phyloP scores from a whole-genome alignment of 2,888 invertebrate species.

The Rhagophthalmus giganteus region DNA sequence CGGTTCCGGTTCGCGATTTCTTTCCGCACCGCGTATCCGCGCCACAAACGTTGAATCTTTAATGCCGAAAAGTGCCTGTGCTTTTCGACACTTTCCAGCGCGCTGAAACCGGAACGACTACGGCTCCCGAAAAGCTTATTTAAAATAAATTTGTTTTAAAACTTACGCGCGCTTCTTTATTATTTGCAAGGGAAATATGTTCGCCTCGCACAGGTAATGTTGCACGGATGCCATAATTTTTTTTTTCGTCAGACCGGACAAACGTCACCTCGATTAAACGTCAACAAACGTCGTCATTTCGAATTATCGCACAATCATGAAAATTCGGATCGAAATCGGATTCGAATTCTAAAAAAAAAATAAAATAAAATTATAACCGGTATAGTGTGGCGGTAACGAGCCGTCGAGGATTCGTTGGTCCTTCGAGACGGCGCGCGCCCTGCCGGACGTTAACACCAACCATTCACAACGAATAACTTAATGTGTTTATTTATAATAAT shows the following conservation, averaged over 20 bases:
- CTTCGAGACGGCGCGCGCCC: no score
- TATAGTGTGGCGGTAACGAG: no score
- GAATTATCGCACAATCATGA: no score
- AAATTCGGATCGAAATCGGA: no score
- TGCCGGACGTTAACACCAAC: no score
- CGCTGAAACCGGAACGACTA: constrained; percentile 36
- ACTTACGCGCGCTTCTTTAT: constrained; percentile 1
- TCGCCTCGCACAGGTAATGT: background rate
- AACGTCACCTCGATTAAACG: background rate
- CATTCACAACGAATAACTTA: no score
- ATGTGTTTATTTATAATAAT: constrained; percentile 20
- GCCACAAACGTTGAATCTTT: constrained; percentile 46
- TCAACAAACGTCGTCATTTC: no score
- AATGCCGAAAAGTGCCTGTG: constrained; percentile 44
- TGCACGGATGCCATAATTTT: constrained; percentile 1
- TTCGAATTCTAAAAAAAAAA: no score
- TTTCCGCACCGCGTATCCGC: constrained; percentile 43
- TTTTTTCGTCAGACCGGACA: no score
- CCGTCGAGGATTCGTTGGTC: no score
- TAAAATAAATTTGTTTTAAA: background rate
- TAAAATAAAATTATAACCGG: no score
- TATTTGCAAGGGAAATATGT: background rate
- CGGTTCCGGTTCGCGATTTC: constrained; percentile 37
- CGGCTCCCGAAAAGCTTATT: constrained; percentile 40
- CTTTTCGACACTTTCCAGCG: constrained; percentile 32